Percentiles rank a stretch among this genome's conserved stretches.
Conservation (phyloP, 2,113 vertebrate genomes). For the Mus spicilegus region DNA sequence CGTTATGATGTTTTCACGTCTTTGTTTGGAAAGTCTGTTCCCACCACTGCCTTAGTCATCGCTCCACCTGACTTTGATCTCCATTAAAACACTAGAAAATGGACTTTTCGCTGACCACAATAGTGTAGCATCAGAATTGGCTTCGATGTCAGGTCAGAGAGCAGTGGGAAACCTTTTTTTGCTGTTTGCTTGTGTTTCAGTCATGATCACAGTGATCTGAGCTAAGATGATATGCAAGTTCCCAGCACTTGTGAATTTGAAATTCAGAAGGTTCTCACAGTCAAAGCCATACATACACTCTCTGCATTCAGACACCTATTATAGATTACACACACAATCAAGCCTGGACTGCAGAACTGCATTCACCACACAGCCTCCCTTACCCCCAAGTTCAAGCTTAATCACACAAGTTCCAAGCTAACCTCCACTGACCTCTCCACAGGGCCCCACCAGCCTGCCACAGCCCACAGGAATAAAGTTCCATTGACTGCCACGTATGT, state of each 20-base stretch:
- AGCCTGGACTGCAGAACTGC: neutral
- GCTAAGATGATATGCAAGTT: neutral
- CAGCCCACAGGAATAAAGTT: neutral
- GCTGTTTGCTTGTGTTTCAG: neutral
- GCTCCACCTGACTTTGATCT: neutral
- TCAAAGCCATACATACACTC: accelerated
- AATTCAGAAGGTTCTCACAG: neutral
- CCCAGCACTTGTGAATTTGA: neutral
- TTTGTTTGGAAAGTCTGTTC: neutral
- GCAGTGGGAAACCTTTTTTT: neutral
- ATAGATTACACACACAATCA: neutral
- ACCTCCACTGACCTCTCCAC: neutral
- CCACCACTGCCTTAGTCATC: neutral
- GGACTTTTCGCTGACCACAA: neutral
- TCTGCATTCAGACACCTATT: neutral
- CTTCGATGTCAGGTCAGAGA: accelerated
- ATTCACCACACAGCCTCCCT: neutral
- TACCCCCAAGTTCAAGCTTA: neutral
- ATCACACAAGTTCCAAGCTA: neutral
- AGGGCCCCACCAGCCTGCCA: neutral
- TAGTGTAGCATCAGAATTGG: accelerated
- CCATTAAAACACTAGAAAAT: accelerated
- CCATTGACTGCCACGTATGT: conserved; percentile 40
- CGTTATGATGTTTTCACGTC: neutral
- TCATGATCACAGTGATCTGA: neutral